These are phyloP conservation scores for Buceros bicornis DNA, from an alignment of 2,797 vertebrate species.

Conservation along the genomic window DNA sequence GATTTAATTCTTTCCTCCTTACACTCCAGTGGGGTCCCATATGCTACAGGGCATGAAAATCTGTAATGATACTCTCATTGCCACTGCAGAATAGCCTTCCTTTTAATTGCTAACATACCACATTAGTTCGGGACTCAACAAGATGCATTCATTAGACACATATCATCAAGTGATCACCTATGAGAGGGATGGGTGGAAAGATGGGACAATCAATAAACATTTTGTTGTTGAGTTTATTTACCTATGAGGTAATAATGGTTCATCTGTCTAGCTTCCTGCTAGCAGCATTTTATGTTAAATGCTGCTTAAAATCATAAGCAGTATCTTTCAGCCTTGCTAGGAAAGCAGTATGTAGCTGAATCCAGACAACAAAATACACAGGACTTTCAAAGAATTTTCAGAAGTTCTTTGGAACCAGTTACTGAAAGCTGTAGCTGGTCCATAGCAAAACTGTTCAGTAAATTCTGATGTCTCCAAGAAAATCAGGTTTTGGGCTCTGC, in stretches of 20 bases:
- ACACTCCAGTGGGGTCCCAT: not conserved
- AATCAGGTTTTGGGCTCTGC: not conserved
- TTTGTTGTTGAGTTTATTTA: not conserved
- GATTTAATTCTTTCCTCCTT: not conserved
- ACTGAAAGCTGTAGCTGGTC: not conserved
- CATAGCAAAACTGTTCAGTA: not conserved
- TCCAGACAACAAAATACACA: not conserved
- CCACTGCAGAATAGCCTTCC: not conserved
- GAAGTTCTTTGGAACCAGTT: not conserved
- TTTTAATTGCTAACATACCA: not conserved
- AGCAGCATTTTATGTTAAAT: not conserved
- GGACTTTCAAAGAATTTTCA: not conserved
- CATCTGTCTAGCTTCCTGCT: not conserved
- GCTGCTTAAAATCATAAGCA: not conserved
- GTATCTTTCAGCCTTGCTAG: not conserved
- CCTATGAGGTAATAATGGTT: not conserved
- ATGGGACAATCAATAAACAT: not conserved
- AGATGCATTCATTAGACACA: not conserved
- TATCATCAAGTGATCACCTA: rapidly evolving
- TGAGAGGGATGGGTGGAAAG: not conserved
- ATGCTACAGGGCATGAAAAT: not conserved
- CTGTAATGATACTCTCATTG: not conserved
- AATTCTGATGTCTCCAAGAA: not conserved
- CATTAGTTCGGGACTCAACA: not conserved
- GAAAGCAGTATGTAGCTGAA: not conserved